phyloP scores from a whole-genome alignment of 2,888 invertebrate genomes.

The Synergus japonicus region DNA sequence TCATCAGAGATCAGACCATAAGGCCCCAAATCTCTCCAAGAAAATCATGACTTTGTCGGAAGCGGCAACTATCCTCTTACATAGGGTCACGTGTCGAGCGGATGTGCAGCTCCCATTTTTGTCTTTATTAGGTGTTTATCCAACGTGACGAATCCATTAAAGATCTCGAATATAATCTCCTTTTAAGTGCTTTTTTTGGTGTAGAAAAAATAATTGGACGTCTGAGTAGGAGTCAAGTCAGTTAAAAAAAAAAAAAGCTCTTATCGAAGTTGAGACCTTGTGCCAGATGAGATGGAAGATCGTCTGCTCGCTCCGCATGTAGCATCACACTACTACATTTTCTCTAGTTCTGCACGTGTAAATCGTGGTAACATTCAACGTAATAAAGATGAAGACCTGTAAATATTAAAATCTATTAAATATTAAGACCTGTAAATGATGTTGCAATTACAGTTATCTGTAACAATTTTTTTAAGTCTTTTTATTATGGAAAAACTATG shows the following conservation, averaged over 20 bases:
- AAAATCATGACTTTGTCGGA: constrained; percentile 58
- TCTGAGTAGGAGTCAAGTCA: neutral
- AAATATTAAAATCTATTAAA: too few relatives aligned
- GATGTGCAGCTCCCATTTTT: constrained; percentile 51
- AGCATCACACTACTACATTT: too few relatives aligned
- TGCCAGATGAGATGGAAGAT: constrained; percentile 26
- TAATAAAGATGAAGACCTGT: too few relatives aligned
- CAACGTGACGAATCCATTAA: constrained; percentile 40
- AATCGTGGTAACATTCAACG: too few relatives aligned
- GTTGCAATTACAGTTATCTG: too few relatives aligned
- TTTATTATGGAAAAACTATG: too few relatives aligned
- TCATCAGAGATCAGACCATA: constrained; percentile 23
- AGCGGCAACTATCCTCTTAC: constrained; percentile 59
- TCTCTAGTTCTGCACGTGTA: too few relatives aligned
- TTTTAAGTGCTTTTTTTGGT: neutral
- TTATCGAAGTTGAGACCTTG: too few relatives aligned
- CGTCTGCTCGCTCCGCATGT: neutral
- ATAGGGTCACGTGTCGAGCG: constrained; percentile 58
- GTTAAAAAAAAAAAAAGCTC: neutral
- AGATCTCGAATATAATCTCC: constrained; percentile 11
- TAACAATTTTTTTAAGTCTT: too few relatives aligned
- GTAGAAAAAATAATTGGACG: neutral
- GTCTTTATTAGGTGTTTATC: constrained; percentile 40
- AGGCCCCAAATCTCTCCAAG: constrained; percentile 43
- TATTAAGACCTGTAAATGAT: too few relatives aligned